phyloP scores from a whole-genome alignment of 2,888 invertebrate species.

The Caenorhabditis becei region DNA sequence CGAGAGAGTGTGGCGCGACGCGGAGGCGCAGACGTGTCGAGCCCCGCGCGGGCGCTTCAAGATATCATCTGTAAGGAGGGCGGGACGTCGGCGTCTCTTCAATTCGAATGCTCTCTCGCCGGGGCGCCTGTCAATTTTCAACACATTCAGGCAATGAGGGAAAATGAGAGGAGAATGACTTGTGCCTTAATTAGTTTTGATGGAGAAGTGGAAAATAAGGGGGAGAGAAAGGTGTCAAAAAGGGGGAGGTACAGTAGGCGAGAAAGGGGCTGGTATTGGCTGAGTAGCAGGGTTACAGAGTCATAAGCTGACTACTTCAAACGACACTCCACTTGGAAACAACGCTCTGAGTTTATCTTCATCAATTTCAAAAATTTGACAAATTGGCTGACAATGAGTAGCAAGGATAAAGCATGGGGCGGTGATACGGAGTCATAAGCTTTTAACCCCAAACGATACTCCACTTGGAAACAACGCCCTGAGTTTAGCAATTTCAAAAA shows the following conservation, averaged over 20 bases:
- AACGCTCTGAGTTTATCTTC: too few species aligned
- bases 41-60: constrained; percentile 33
- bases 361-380: too few species aligned
- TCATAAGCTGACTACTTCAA: too few species aligned
- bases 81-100: neutral
- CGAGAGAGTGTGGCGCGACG: neutral
- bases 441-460: too few species aligned
- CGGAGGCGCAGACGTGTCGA: constrained; percentile 31
- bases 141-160: constrained; percentile 16
- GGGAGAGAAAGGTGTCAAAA: neutral
- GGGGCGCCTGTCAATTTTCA: constrained; percentile 28
- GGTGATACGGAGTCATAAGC: too few species aligned
- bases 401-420: too few species aligned
- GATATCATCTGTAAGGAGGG: constrained; percentile 10
- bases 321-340: too few species aligned
- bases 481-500: too few species aligned
- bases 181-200: constrained; percentile 57
- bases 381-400: too few species aligned
- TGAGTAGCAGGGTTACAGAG: neutral
- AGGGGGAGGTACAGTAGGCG: neutral
- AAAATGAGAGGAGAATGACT: constrained; percentile 14
- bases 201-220: neutral
- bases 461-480: too few species aligned
- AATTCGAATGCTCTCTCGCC: neutral
- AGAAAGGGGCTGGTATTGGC: neutral